Percentiles rank a stretch among this genome's conserved stretches.
These are phyloP conservation scores for Sigmodon hispidus DNA, from an alignment of 2,113 vertebrate genomes.

Conservation along the genomic window DNA sequence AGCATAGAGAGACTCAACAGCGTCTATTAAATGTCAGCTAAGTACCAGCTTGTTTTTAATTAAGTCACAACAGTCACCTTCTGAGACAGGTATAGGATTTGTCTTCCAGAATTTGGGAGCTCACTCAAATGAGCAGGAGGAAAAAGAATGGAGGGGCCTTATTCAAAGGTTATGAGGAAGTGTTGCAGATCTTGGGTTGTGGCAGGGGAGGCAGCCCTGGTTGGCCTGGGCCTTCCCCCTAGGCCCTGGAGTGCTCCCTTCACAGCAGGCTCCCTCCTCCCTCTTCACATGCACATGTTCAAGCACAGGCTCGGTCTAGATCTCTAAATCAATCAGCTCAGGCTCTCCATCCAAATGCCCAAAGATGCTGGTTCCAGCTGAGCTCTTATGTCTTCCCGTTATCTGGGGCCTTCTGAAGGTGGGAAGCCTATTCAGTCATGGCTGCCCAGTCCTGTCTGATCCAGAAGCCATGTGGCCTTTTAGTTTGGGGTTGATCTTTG, in stretches of 20 bases:
- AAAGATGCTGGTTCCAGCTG: not conserved
- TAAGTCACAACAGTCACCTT: constrained; percentile 71
- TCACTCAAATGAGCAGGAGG: not conserved
- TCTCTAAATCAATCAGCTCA: not conserved
- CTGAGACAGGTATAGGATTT: constrained; percentile 59
- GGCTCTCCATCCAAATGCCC: not conserved
- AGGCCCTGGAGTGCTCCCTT: not conserved
- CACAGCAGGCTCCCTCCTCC: too few species aligned
- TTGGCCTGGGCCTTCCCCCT: not conserved
- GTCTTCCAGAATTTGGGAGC: constrained; percentile 47
- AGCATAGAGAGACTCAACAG: not conserved
- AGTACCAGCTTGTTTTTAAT: constrained; percentile 54
- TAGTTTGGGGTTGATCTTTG: not conserved
- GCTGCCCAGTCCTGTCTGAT: not conserved
- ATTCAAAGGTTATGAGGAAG: not conserved
- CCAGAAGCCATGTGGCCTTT: not conserved
- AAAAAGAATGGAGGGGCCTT: not conserved
- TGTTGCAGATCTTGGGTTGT: not conserved
- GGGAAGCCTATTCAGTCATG: not conserved
- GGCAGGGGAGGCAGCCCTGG: fast-evolving
- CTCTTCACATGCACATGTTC: too few species aligned
- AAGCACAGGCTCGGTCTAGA: not conserved
- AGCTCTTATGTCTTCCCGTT: not conserved
- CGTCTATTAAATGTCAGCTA: constrained; percentile 51
- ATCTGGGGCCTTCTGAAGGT: not conserved